A percentile compares a stretch with the other conserved stretches of the same genome.
phyloP scores from a whole-genome alignment of 2,113 vertebrate species.

The Tetraodon nigroviridis region DNA sequence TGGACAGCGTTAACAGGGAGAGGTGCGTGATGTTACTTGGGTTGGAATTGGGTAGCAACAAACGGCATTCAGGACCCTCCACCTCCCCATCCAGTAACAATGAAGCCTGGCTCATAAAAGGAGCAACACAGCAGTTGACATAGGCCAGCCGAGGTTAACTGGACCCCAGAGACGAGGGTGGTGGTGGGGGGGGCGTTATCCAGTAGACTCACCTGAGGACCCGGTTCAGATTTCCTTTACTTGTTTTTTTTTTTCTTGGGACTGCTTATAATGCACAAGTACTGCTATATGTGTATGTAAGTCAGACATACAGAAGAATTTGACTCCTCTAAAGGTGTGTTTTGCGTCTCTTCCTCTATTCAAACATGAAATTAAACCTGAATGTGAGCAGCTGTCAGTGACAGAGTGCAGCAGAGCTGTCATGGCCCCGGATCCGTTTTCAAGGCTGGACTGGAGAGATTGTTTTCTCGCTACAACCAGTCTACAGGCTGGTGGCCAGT shows the following conservation, averaged over 20 bases:
- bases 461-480: slow-evolving; percentile 29
- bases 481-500: slow-evolving; percentile 40
- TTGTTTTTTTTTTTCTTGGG: slow-evolving; percentile 37
- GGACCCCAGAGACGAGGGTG: slow-evolving; percentile 47
- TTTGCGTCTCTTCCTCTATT: not conserved
- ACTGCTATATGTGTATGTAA: not conserved
- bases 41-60: slow-evolving; percentile 48
- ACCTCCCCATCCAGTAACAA: slow-evolving; percentile 43
- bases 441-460: not conserved
- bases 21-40: slow-evolving; percentile 29
- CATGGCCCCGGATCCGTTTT: not conserved
- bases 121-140: slow-evolving; percentile 30
- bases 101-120: slow-evolving; percentile 34
- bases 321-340: not conserved
- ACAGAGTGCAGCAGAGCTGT: not conserved
- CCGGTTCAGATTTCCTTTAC: slow-evolving; percentile 35
- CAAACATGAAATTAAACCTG: not conserved
- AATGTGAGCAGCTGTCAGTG: not conserved
- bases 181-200: slow-evolving; percentile 33
- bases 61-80: slow-evolving; percentile 32
- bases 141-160: slow-evolving; percentile 60
- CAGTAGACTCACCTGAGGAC: slow-evolving; percentile 48
- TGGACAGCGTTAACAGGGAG: slow-evolving; percentile 67
- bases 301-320: not conserved
- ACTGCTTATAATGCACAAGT: not conserved